Conservation (phyloP, 37 sponge, comb jelly and placozoan species). For the Ianthella basta region DNA sequence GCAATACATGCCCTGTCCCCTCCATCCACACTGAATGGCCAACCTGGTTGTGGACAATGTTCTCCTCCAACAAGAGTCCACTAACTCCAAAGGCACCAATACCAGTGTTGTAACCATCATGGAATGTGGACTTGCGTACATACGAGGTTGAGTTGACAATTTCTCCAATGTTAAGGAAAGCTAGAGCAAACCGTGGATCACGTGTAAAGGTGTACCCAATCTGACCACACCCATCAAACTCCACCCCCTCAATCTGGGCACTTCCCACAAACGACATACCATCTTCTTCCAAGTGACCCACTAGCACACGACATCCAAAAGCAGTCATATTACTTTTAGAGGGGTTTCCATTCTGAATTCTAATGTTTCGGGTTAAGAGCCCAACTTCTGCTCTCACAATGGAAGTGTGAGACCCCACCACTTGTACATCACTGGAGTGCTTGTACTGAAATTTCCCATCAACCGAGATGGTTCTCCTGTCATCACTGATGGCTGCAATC, state of each 20-base stretch:
- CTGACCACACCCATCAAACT: conserved; percentile 89
- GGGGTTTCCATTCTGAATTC: conserved; percentile 60
- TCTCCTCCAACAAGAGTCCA: conserved; percentile 55
- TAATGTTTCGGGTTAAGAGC: conserved; percentile 76
- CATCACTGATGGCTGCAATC: conserved; percentile 29
- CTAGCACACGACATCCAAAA: conserved; percentile 87
- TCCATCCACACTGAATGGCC: conserved; percentile 71
- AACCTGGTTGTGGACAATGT: conserved; percentile 81
- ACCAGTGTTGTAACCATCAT: conserved; percentile 82
- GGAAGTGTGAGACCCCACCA: conserved; percentile 29
- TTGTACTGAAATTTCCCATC: conserved; percentile 38
- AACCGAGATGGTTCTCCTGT: conserved; percentile 41
- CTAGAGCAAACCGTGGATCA: conserved; percentile 87
- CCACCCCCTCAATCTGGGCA: conserved; percentile 81
- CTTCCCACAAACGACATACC: conserved; percentile 44
- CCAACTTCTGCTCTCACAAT: conserved; percentile 84
- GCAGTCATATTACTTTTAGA: conserved; percentile 44
- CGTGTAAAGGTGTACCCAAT: conserved; percentile 71
- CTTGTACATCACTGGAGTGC: conserved; percentile 42
- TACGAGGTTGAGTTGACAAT: conserved; percentile 39
- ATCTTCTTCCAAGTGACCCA: conserved; percentile 37
- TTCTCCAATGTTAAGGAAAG: conserved; percentile 70
- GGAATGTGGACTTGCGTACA: conserved; percentile 67
- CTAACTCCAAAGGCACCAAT: conserved; percentile 78
- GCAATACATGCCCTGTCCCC: conserved; percentile 45